phyloP scores from a whole-genome alignment of 1,140 invertebrate genomes.

The Agrypnia vestita region DNA sequence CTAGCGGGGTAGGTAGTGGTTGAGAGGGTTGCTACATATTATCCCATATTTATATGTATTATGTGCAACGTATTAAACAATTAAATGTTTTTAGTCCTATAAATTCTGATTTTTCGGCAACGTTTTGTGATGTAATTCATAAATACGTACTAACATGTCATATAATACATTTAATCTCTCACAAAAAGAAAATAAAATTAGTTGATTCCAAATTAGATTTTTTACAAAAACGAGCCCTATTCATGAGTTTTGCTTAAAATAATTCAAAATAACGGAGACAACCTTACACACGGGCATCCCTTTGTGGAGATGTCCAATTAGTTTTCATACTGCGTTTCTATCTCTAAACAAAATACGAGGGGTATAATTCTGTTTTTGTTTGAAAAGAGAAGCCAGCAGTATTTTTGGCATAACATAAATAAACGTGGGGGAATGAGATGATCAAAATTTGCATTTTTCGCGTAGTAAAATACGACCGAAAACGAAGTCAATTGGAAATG shows the following conservation, averaged over 20 bases:
- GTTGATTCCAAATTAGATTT: too few species aligned
- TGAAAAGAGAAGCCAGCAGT: constrained; percentile 23
- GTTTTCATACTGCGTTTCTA: constrained; percentile 41
- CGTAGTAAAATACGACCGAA: constrained; percentile 27
- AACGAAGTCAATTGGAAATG: constrained; percentile 52
- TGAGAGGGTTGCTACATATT: too few species aligned
- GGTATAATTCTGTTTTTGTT: constrained; percentile 49
- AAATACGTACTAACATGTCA: too few species aligned
- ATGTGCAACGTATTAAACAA: too few species aligned
- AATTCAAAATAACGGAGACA: constrained; percentile 23
- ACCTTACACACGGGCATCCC: constrained; percentile 23
- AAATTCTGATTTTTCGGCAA: too few species aligned
- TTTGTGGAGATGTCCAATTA: constrained; percentile 49
- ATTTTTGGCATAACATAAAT: constrained; percentile 5
- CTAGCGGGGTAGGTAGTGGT: too few species aligned
- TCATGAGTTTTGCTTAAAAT: constrained; percentile 15
- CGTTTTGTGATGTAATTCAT: too few species aligned
- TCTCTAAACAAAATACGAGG: constrained; percentile 47
- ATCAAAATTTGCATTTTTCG: constrained; percentile 12
- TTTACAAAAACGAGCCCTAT: too few species aligned
- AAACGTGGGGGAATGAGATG: not conserved
- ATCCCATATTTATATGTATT: too few species aligned
- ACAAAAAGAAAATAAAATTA: too few species aligned
- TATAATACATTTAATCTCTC: too few species aligned
- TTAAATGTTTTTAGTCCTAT: too few species aligned